phyloP scores from a whole-genome alignment of 2,113 vertebrate species.

The Prionailurus viverrinus region DNA sequence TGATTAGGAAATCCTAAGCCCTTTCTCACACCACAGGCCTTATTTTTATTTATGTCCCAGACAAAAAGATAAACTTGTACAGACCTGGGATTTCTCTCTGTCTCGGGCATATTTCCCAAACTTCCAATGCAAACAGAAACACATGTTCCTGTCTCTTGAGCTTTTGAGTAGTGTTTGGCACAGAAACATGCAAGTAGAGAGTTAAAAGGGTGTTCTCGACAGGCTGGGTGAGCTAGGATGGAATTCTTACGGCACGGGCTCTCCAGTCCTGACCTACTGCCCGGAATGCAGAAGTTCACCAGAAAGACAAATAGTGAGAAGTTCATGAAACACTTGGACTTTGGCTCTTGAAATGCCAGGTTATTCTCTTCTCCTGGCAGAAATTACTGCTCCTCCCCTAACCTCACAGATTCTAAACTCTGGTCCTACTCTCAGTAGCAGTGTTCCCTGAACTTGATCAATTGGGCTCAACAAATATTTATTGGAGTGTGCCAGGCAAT shows the following conservation, averaged over 20 bases:
- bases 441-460: background rate
- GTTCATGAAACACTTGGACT: slow-evolving; percentile 49
- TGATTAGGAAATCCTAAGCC: background rate
- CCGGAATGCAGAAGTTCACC: background rate
- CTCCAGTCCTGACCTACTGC: background rate
- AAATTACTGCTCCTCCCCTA: background rate
- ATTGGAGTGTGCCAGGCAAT: background rate
- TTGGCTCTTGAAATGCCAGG: slow-evolving; percentile 61
- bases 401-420: slow-evolving; percentile 7
- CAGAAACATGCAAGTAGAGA: background rate
- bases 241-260: background rate
- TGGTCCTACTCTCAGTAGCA: background rate
- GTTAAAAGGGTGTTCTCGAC: background rate
- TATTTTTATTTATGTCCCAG: slow-evolving; percentile 27
- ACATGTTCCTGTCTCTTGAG: background rate
- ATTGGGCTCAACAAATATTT: background rate
- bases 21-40: background rate
- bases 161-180: background rate
- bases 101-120: background rate
- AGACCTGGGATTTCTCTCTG: background rate
- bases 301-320: slow-evolving; percentile 59
- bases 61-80: background rate
- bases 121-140: slow-evolving; percentile 1
- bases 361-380: slow-evolving; percentile 43
- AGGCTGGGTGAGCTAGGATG: background rate